Evolutionary conservation across 2,113 vertebrate species (phyloP).

Genomic region (Rhodinocichla rosea): DNA sequence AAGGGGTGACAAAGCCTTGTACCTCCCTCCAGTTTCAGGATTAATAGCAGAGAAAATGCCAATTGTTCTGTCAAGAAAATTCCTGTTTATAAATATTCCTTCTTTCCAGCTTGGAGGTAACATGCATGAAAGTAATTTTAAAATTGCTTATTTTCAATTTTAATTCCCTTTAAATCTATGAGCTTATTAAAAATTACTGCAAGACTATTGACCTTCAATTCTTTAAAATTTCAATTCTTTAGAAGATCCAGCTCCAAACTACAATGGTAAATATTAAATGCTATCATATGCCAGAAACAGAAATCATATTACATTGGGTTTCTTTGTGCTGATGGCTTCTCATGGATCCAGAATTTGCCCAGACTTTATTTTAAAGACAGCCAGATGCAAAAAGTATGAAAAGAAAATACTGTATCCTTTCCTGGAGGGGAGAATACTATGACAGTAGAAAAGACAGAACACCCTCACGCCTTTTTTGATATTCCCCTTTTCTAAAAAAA

Average conservation of each 20-base stretch:
- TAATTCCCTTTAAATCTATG: background rate
- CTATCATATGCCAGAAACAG: background rate
- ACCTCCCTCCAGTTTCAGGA: fast-evolving
- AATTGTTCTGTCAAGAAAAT: background rate
- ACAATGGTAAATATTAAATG: background rate
- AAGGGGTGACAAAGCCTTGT: background rate
- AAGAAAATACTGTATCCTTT: background rate
- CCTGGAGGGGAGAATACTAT: background rate
- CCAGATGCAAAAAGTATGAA: background rate
- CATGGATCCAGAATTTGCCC: background rate
- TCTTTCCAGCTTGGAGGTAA: background rate
- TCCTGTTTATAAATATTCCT: background rate
- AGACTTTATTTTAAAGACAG: background rate
- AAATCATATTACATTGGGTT: background rate
- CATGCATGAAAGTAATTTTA: background rate
- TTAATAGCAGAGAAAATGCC: background rate
- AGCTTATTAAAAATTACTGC: background rate
- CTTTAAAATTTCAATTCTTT: background rate
- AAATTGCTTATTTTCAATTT: background rate
- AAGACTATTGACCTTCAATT: background rate
- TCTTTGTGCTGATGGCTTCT: background rate
- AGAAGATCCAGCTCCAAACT: background rate
- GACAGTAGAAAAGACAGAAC: background rate
- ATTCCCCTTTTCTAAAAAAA: background rate
- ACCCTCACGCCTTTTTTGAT: background rate